Evolutionary conservation across 2,113 vertebrate species (phyloP).

Genomic region (Microtus pennsylvanicus): DNA sequence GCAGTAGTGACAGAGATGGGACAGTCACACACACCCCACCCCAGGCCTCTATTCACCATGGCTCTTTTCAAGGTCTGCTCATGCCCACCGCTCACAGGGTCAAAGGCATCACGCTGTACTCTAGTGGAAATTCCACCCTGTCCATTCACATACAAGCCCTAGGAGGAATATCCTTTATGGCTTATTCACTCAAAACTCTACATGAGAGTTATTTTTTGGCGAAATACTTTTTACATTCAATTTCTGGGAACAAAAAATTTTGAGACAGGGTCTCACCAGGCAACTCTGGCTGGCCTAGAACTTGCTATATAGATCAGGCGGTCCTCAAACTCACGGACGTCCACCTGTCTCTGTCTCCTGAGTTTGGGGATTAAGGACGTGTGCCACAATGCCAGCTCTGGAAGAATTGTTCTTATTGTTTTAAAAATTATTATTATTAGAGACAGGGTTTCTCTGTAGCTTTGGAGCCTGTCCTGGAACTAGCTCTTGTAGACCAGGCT

Average conservation of each 20-base stretch:
- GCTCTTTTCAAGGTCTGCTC: not conserved
- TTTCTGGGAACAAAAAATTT: not conserved
- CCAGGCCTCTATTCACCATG: not conserved
- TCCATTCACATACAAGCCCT: not conserved
- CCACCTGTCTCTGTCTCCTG: not conserved
- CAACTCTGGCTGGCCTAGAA: not conserved
- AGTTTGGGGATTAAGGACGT: not conserved
- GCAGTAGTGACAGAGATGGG: rapidly evolving
- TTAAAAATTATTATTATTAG: not conserved
- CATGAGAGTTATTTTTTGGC: not conserved
- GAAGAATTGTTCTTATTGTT: not conserved
- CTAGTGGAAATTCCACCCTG: not conserved
- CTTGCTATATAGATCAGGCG: not conserved
- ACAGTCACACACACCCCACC: too few species aligned
- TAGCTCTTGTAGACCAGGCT: too few species aligned
- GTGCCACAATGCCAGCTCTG: not conserved
- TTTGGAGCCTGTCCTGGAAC: too few species aligned
- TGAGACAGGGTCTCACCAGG: not conserved
- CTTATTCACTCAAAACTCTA: not conserved
- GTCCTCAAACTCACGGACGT: not conserved
- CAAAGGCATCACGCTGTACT: not conserved
- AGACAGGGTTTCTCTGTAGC: too few species aligned
- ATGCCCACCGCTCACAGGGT: not conserved
- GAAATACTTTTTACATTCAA: not conserved
- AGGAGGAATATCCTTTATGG: too few species aligned